Base-by-base conservation (phyloP, 2,888 invertebrate species). In the Drosophila cracens region DNA sequence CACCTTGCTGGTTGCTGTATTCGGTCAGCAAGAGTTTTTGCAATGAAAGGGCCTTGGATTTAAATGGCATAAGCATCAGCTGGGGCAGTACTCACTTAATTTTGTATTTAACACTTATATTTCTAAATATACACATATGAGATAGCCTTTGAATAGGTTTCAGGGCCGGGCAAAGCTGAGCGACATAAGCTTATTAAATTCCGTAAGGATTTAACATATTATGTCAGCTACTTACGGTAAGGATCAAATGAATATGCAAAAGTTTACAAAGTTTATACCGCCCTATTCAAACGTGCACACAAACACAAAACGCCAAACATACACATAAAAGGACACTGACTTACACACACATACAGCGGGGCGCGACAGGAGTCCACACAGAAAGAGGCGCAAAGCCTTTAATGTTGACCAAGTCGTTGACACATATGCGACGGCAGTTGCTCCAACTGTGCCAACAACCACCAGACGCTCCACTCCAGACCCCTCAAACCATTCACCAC, bases 391-490 rank as follows among this genome's bases (percentile, higher is more conserved):
- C 77, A 83, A 82, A 89, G 81, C 76, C 76, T 87, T 81, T 90
- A 81, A 81, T 90, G 87, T 90, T 90, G 90, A 88, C 87, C 89
- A 83, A 90, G 87, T 90, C 89, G 85, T 90, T 90, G 90, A 90
- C 90, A 90, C 85, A 90, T 80, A 82, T 89, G 79, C 81, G 79
- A 64, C 75, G 59, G 61, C 78, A 71, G 71, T 67, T 70, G 70
- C 70, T 62, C 61, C 62, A 70, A 64, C 67, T 70, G 64, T 59
- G 77, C 52, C 65, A 67, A 54, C 54, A 62, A 27, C 63, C 65
- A 57, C 27, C 53, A 52, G 57, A 48, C 71, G 53, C 43, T 13
- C 53, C 25, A n/a, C 25, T 13, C 16, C 57, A 54, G 48, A 48
- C 34, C 21, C 25, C 65, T 6, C 34, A 2, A 18, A 2, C 1